Conservation (phyloP, 1,140 invertebrate genomes). For the Drosophila bocki region DNA sequence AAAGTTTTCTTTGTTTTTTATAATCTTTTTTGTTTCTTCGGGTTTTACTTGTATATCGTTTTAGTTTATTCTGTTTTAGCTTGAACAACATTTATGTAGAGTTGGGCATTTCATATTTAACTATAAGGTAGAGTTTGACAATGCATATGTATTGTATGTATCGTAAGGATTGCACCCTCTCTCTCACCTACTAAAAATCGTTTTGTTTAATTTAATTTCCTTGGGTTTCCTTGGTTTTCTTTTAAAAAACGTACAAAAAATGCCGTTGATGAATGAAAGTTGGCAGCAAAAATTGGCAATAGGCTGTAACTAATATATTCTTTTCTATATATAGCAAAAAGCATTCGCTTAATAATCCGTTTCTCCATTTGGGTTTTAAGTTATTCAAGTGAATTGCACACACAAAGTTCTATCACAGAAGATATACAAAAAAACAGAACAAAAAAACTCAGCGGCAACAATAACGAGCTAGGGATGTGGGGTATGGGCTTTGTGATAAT, state of each 20-base stretch:
- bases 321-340: constrained; percentile 45
- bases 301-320: constrained; percentile 48
- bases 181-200: constrained; percentile 20
- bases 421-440: constrained; percentile 61
- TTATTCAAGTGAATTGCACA: constrained; percentile 66
- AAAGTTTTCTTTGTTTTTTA: constrained; percentile 52
- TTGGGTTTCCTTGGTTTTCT: neutral
- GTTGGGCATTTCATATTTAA: constrained; percentile 69
- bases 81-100: constrained; percentile 81
- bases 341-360: constrained; percentile 26
- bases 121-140: constrained; percentile 74
- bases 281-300: constrained; percentile 68
- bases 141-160: constrained; percentile 72
- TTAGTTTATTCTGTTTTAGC: constrained; percentile 46
- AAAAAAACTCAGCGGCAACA: constrained; percentile 58
- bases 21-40: constrained; percentile 12
- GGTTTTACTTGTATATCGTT: constrained; percentile 43
- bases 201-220: neutral
- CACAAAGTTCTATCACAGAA: constrained; percentile 78
- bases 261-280: constrained; percentile 44
- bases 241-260: constrained; percentile 56
- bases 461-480: constrained; percentile 41
- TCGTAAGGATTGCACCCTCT: constrained; percentile 32
- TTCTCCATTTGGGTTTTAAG: constrained; percentile 14
- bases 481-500: neutral